Conservation (phyloP, 2,113 vertebrate genomes). For the Chaenogobius annularis region DNA sequence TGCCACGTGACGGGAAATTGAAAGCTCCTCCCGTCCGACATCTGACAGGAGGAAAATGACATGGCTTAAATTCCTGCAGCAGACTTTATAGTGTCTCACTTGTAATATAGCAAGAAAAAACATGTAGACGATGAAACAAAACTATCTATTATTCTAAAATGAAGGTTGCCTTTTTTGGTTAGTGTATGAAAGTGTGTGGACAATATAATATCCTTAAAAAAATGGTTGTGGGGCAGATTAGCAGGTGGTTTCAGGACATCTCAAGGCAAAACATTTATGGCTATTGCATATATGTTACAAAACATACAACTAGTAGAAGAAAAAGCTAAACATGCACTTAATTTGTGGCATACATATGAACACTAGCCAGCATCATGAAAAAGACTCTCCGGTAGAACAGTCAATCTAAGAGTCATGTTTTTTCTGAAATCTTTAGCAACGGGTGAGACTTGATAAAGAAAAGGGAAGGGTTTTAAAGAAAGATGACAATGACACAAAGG, state of each 20-base stretch:
- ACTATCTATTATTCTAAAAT: no score
- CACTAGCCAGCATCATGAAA: no score
- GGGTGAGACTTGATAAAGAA: not conserved
- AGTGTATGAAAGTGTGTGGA: not conserved
- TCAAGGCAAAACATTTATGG: not conserved
- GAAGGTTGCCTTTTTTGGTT: no score
- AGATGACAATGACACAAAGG: slow-evolving; percentile 16
- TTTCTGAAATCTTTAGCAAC: no score
- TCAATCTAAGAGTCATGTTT: no score
- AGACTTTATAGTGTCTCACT: not conserved
- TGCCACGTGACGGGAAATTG: slow-evolving; percentile 12
- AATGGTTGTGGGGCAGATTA: no score
- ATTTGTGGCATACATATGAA: no score
- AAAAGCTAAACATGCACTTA: not conserved
- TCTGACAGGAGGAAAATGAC: slow-evolving; percentile 35
- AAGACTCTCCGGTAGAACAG: no score
- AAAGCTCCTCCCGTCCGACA: slow-evolving; percentile 32
- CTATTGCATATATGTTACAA: not conserved
- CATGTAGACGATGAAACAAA: not conserved
- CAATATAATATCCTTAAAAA: not conserved
- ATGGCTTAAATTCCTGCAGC: slow-evolving; percentile 9
- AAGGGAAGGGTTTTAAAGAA: no score
- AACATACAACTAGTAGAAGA: not conserved
- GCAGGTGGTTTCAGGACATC: no score
- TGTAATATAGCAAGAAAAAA: not conserved